Evolutionary conservation across 2,888 invertebrate genomes (phyloP).

Genomic region (Neoascia interrupta): DNA sequence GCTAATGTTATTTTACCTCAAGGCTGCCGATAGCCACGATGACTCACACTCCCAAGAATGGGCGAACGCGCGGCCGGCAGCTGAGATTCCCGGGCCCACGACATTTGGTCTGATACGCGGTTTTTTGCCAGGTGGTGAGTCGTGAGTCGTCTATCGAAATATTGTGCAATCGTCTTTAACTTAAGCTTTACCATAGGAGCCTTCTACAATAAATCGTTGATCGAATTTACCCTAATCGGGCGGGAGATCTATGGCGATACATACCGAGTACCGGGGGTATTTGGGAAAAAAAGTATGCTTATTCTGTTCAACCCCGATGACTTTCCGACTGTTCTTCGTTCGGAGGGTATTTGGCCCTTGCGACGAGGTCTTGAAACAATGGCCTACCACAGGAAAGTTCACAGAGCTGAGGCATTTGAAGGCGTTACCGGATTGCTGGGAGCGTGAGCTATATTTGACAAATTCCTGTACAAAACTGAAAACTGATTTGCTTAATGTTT

Average conservation of each 20-base stretch:
- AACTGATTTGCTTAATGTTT: background rate
- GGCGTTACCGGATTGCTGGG: constrained; percentile 69
- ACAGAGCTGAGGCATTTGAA: constrained; percentile 73
- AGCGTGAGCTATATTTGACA: constrained; percentile 16
- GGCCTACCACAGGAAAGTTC: constrained; percentile 75
- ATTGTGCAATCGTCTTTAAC: too few species aligned
- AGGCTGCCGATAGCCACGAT: too few species aligned
- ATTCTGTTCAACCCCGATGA: constrained; percentile 80
- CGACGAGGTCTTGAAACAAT: constrained; percentile 76
- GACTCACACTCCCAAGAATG: constrained; percentile 35
- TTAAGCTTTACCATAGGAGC: constrained; percentile 27
- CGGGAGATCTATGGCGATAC: constrained; percentile 75
- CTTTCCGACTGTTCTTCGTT: constrained; percentile 77
- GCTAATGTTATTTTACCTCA: background rate
- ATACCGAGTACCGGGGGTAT: constrained; percentile 76
- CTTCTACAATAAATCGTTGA: constrained; percentile 39
- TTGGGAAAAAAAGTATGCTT: constrained; percentile 74
- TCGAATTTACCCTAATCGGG: constrained; percentile 56
- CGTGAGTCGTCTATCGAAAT: too few species aligned
- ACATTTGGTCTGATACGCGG: constrained; percentile 46
- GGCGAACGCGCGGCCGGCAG: constrained; percentile 50
- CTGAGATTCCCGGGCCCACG: constrained; percentile 66
- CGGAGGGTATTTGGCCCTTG: constrained; percentile 67
- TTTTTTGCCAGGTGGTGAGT: constrained; percentile 72
- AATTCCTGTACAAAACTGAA: too few species aligned